Conservation (phyloP, 2,113 vertebrate species). For the Phocoena phocoena region DNA sequence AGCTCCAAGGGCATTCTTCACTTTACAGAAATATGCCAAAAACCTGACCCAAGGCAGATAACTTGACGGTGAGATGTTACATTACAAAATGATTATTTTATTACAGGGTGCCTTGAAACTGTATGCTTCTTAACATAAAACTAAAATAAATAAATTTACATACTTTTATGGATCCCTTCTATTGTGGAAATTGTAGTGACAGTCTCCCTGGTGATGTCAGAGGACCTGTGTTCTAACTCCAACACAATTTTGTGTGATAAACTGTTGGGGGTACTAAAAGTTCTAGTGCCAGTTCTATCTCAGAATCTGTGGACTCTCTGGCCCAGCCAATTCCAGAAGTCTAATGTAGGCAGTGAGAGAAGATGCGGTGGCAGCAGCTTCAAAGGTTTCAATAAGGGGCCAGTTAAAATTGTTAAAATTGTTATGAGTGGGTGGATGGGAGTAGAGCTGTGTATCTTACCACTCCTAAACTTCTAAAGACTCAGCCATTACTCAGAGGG, state of each 20-base stretch:
- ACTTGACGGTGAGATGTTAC: conserved; percentile 8
- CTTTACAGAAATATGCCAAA: conserved; percentile 21
- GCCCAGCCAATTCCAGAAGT: conserved; percentile 18
- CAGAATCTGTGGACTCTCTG: background rate
- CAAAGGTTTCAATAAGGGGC: conserved; percentile 35
- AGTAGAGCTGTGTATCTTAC: conserved; percentile 42
- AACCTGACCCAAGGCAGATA: conserved; percentile 33
- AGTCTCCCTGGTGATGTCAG: background rate
- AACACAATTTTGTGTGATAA: background rate
- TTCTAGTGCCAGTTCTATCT: background rate
- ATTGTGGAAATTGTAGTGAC: background rate
- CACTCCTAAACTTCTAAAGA: conserved; percentile 55
- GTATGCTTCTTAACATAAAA: conserved; percentile 42
- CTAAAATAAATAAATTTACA: background rate
- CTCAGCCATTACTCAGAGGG: conserved; percentile 43
- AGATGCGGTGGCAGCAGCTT: background rate
- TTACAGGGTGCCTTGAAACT: background rate
- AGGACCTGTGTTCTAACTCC: conserved; percentile 39
- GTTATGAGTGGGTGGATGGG: background rate
- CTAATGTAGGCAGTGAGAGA: background rate
- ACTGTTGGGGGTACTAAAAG: background rate
- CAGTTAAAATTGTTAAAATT: conserved; percentile 40
- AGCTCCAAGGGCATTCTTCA: background rate
- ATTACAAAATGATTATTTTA: conserved; percentile 44
- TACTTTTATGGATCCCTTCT: background rate